Percentiles rank a stretch among this genome's conserved stretches.
Conservation (phyloP, 2,113 vertebrate species). For the Apeltes quadracus region DNA sequence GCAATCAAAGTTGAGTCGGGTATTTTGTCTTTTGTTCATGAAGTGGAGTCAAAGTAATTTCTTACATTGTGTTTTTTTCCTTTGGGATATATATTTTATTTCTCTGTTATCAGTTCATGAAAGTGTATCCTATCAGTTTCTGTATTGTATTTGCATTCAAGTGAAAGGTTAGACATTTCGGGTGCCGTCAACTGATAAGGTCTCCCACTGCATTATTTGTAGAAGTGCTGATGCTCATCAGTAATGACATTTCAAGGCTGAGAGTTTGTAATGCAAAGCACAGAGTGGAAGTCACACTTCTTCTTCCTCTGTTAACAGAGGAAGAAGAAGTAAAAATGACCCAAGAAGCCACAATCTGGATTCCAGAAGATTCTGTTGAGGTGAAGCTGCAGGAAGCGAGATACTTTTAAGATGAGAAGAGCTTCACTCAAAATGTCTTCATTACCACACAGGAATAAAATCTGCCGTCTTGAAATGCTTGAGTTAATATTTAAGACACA, state of each 20-base stretch:
- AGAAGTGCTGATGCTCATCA: background rate
- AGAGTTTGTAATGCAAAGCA: background rate
- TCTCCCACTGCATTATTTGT: background rate
- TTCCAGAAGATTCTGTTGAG: constrained; percentile 12
- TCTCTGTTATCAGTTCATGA: background rate
- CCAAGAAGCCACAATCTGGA: background rate
- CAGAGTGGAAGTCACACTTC: background rate
- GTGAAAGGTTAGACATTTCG: background rate
- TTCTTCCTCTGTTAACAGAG: no score
- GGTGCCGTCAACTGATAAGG: constrained; percentile 1
- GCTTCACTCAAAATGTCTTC: background rate
- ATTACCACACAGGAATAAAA: constrained; percentile 4
- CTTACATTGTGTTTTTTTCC: background rate
- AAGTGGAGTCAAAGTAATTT: background rate
- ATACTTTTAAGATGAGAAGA: background rate
- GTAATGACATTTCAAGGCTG: background rate
- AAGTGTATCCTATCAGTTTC: background rate
- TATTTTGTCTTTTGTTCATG: background rate
- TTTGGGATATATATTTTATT: background rate
- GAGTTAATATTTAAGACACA: constrained; percentile 46
- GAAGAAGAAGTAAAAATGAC: background rate
- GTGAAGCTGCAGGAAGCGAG: constrained; percentile 21
- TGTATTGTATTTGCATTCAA: constrained; percentile 1
- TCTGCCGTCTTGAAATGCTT: constrained; percentile 17
- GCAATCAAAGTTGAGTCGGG: background rate